A percentile compares a stretch with the other conserved stretches of the same genome.
These are phyloP conservation scores for Leptinotarsa peninsularis DNA, from an alignment of 2,888 invertebrate genomes.

Conservation along the genomic window DNA sequence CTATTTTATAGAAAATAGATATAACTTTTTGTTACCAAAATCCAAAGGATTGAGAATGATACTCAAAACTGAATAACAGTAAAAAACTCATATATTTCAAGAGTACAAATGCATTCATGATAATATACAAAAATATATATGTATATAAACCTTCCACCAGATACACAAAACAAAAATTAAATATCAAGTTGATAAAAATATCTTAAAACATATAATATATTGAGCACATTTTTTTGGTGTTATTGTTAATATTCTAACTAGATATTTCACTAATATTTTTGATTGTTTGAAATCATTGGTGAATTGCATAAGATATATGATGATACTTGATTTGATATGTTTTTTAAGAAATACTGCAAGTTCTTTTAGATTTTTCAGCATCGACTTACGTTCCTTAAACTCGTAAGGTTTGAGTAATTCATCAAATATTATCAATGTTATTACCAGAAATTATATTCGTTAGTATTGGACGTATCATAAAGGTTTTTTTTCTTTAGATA, in stretches of 20 bases:
- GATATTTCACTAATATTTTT: conserved; percentile 12
- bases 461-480: too few species aligned
- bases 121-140: conserved; percentile 41
- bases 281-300: not conserved
- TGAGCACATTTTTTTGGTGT: conserved; percentile 51
- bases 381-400: not conserved
- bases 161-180: conserved; percentile 37
- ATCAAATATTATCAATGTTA: not conserved
- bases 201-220: conserved; percentile 40
- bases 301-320: not conserved
- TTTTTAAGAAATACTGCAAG: not conserved
- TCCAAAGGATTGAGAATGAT: too few species aligned
- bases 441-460: too few species aligned
- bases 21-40: too few species aligned
- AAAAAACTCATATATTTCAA: conserved; percentile 40
- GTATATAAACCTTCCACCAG: conserved; percentile 48
- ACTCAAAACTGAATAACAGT: conserved; percentile 25
- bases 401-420: not conserved
- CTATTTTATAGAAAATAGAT: too few species aligned
- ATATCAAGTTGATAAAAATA: conserved; percentile 32
- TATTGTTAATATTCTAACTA: conserved; percentile 38
- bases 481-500: too few species aligned
- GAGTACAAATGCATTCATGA: conserved; percentile 31
- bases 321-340: not conserved
- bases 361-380: not conserved